Conservation (phyloP, 2,113 vertebrate species). For the Ptilorrhoa leucosticta region DNA sequence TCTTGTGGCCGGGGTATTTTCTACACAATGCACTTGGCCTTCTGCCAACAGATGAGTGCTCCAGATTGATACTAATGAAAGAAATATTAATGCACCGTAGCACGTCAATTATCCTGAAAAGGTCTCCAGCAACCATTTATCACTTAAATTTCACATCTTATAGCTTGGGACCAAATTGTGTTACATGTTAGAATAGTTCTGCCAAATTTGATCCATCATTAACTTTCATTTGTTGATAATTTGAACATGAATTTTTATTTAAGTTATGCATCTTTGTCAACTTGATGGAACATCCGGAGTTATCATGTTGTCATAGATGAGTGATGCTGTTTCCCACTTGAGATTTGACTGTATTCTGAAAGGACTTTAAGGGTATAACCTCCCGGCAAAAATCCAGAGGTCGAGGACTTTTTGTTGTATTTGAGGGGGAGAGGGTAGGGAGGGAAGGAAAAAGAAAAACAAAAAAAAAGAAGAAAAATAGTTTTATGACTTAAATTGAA, state of each 20-base stretch:
- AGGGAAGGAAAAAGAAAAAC: not conserved
- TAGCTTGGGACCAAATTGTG: not conserved
- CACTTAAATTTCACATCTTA: not conserved
- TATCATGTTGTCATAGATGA: not conserved
- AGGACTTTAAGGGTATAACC: not conserved
- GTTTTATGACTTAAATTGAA: not conserved
- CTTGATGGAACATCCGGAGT: not conserved
- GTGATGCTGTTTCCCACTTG: not conserved
- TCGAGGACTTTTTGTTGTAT: not conserved
- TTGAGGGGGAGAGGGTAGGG: not conserved
- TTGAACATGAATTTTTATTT: constrained; percentile 52
- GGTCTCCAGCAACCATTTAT: constrained; percentile 2
- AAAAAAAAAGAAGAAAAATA: not conserved
- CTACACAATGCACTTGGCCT: constrained; percentile 9
- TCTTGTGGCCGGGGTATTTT: not conserved
- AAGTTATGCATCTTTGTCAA: constrained; percentile 37
- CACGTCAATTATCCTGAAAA: constrained; percentile 47
- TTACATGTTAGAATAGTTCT: not conserved
- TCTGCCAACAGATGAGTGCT: constrained; percentile 28
- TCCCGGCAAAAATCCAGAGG: not conserved
- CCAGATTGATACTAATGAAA: constrained; percentile 28
- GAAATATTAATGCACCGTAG: constrained; percentile 54
- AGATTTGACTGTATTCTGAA: not conserved
- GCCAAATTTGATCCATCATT: constrained; percentile 60
- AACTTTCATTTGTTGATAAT: constrained; percentile 59